These are phyloP conservation scores for Calameuta pallipes DNA, from an alignment of 2,888 invertebrate species.

Conservation along the genomic window DNA sequence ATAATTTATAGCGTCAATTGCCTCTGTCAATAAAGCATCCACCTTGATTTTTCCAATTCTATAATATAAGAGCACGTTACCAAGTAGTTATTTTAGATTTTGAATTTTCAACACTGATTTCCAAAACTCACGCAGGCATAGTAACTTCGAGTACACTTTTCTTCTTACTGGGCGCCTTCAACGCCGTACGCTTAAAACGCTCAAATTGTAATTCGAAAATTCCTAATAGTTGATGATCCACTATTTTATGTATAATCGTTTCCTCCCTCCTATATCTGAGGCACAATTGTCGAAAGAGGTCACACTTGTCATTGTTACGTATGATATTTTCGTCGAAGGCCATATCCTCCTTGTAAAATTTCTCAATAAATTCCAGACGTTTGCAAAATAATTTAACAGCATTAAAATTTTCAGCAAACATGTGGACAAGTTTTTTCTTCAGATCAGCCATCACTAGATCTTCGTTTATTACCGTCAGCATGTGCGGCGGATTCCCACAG, in stretches of 20 bases:
- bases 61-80: conserved; percentile 2
- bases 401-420: conserved; percentile 73
- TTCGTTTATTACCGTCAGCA: conserved; percentile 77
- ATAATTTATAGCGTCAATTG: conserved; percentile 73
- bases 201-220: conserved; percentile 77
- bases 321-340: conserved; percentile 74
- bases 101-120: neutral
- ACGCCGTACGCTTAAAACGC: conserved; percentile 78
- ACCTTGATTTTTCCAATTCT: conserved; percentile 76
- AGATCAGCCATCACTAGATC: conserved; percentile 72
- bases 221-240: conserved; percentile 78
- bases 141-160: conserved; percentile 74
- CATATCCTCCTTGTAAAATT: conserved; percentile 78
- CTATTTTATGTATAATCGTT: conserved; percentile 74
- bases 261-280: conserved; percentile 78
- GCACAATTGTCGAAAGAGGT: conserved; percentile 75
- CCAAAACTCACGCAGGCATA: conserved; percentile 74
- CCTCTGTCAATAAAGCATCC: conserved; percentile 67
- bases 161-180: conserved; percentile 78
- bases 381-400: conserved; percentile 74
- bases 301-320: conserved; percentile 69
- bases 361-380: conserved; percentile 74
- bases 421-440: conserved; percentile 70
- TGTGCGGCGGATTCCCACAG: conserved; percentile 79
- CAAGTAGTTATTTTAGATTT: neutral